Percentiles rank a stretch among this genome's conserved stretches.
Evolutionary conservation across 2,113 vertebrate genomes (phyloP).

Genomic region (Festucalex cinctus): DNA sequence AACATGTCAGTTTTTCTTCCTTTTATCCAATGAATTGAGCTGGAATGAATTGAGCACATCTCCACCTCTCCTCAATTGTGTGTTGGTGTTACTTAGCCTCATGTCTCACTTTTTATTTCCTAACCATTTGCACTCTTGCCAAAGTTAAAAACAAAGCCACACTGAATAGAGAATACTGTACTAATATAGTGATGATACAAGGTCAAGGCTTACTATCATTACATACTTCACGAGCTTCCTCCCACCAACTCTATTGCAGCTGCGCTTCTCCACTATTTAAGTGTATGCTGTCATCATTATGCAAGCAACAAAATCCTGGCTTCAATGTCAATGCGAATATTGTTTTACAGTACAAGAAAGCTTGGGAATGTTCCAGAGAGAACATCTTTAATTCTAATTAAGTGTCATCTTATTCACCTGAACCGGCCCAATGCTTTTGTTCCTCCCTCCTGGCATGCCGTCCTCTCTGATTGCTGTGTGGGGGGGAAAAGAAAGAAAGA

Average conservation of each 20-base stretch:
- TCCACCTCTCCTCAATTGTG: slow-evolving; percentile 26
- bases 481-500: slow-evolving; percentile 23
- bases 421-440: slow-evolving; percentile 98
- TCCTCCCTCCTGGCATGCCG: slow-evolving; percentile 97
- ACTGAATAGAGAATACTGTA: slow-evolving; percentile 25
- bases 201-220: slow-evolving; percentile 38
- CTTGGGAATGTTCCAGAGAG: slow-evolving; percentile 11
- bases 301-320: background rate
- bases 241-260: slow-evolving; percentile 6
- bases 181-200: slow-evolving; percentile 40
- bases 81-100: slow-evolving; percentile 36
- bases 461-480: slow-evolving; percentile 93
- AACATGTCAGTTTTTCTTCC: background rate
- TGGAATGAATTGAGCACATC: slow-evolving; percentile 35
- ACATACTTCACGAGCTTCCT: slow-evolving; percentile 10
- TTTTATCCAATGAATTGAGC: slow-evolving; percentile 24
- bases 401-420: slow-evolving; percentile 76
- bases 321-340: background rate
- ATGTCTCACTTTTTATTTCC: slow-evolving; percentile 31
- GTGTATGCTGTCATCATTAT: slow-evolving; percentile 10
- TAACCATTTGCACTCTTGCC: slow-evolving; percentile 27
- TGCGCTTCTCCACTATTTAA: slow-evolving; percentile 23
- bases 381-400: slow-evolving; percentile 3
- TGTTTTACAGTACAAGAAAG: background rate
- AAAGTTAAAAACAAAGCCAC: slow-evolving; percentile 18